Evolutionary conservation across 2,888 invertebrate species (phyloP), one percentile per base, ranked within the genome.

Genomic region (Uropetala carovei): DNA sequence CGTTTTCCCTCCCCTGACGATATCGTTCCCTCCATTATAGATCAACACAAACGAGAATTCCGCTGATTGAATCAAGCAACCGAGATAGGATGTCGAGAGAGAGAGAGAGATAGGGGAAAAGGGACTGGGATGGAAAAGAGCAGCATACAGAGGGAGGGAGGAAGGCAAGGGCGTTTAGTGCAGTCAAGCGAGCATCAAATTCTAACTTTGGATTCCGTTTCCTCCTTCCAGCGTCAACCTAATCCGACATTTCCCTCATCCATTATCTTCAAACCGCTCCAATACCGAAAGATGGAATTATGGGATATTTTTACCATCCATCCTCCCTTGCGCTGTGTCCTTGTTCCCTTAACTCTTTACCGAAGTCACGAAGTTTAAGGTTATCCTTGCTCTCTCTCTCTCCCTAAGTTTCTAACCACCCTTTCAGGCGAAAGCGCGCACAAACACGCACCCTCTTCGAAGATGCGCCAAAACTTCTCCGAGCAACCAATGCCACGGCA

Each of bases 271-370:
- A 27, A 75, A 18, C 64, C 18, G 68, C 89, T 60, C 56, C 60
- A 43, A 89, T 43, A 89, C 89, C n/a, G 89, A 89, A 89, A 68
- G 60, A 43, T 43, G 68, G 89, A 64, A 89, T 89, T 89, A 89
- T 60, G 89, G 89, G 75, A 75, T 75, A 27, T 75, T 75, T 27
- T 4, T 27, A 75, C 75, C 27, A 75, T 75, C 22, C 7, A 75
- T 18, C 75, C n/a, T 22, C 22, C 10, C 75, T 43, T 5, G 5
- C 1, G 43, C 3, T 3, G 43, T 7, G n/a, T 75, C 75, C 75
- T 43, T 43, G 43, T 5, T 43, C 5, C 43, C 43, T 5, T 43
- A 43, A 43, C 43, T 43, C 43, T 43, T 43, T 43, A 43, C 43
- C 5, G 43, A 43, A 43, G 43, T 43, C 43, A 43, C 43, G 43